Evolutionary conservation across 2,888 invertebrate species (phyloP).

Genomic region (Colostygia pectinataria): DNA sequence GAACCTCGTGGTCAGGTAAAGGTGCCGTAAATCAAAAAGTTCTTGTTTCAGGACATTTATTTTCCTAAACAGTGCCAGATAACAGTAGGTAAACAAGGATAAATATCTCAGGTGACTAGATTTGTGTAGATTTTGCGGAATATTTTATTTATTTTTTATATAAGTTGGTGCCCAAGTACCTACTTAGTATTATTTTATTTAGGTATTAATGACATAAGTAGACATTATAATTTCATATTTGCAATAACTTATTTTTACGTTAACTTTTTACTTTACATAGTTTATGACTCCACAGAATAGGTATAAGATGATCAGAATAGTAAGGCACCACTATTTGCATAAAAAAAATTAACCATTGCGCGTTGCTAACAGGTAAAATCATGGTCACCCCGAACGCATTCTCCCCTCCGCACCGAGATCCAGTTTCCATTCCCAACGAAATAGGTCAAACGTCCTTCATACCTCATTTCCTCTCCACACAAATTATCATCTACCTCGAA

Average conservation of each 20-base stretch:
- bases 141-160: too few species aligned
- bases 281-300: too few species aligned
- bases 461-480: constrained; percentile 47
- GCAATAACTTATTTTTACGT: too few species aligned
- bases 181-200: too few species aligned
- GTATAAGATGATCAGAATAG: background rate
- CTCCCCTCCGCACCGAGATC: constrained; percentile 35
- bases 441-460: constrained; percentile 52
- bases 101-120: constrained; percentile 21
- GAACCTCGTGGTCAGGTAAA: constrained; percentile 17
- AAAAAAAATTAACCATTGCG: too few species aligned
- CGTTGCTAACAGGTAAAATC: constrained; percentile 23
- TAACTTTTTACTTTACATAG: too few species aligned
- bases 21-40: constrained; percentile 25
- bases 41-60: constrained; percentile 28
- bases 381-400: constrained; percentile 45
- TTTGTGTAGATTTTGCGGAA: too few species aligned
- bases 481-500: constrained; percentile 45
- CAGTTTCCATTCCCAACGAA: constrained; percentile 42
- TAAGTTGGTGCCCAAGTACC: too few species aligned
- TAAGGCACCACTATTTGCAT: too few species aligned
- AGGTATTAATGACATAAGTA: too few species aligned
- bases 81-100: constrained; percentile 24
- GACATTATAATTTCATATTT: too few species aligned
- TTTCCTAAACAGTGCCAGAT: constrained; percentile 24